Base-by-base conservation (phyloP, 2,888 invertebrate genomes). In the Eurytoma californica region DNA sequence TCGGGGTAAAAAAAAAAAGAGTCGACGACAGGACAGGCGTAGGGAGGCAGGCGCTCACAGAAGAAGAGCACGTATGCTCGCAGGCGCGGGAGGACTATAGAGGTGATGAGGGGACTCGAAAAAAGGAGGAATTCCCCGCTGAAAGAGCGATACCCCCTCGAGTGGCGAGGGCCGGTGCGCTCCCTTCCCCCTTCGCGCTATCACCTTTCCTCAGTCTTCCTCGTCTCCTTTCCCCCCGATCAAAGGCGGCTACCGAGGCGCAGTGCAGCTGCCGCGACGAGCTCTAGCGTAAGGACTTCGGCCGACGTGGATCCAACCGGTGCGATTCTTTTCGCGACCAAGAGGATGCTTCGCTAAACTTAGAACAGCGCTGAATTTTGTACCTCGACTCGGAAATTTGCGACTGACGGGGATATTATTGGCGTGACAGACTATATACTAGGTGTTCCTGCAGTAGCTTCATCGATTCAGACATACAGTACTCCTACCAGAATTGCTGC, bases 101-200 rank as follows among this genome's bases (percentile, higher is more conserved):
- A 12, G 30, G 16, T n/a, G 13, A 16, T n/a, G 63, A 16, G 18
- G 14, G n/a, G 53, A n/a, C 3, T 53, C 30, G 28, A 28, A 39
- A 63, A 39, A 63, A 63, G 2, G 13, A 39, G 9, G n/a, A 3
- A 5, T 30, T 3, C 63, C 18, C n/a, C 39, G 63, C 9, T 63
- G 63, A 63, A 63, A 63, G 63, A 63, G n/a, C 63, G 63, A 63
- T 63, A 63, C 18, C 39, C 63, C 63, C 63, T n/a, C 7, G 9
- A 63, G 63, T 39, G 63, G 63, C 63, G 39, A 39, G 24, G 39
- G n/a, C 16, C 30, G 63, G 14, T 9, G 9, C 63, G 12, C 30
- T 13, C 24, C 39, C 14, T 30, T 13, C 13, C 12, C 13, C 30
- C n/a, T 2, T 28, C 7, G 3, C 24, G 16, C 12, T 39, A 39